A percentile compares a stretch with the other conserved stretches of the same genome.
phyloP scores from a whole-genome alignment of 2,888 invertebrate genomes.

The Hemithea aestivaria region DNA sequence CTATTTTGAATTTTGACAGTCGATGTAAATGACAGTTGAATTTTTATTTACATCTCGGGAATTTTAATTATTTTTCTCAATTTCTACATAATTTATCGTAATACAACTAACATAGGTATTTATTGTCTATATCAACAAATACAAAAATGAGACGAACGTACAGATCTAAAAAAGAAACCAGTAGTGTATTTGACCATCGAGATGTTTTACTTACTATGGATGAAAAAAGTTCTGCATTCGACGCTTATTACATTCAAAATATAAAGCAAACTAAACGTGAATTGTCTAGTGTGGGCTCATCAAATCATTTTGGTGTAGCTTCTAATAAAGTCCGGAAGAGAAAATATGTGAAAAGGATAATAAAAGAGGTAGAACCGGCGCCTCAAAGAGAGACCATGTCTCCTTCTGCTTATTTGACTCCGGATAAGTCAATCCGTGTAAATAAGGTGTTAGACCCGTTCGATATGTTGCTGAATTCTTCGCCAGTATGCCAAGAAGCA shows the following conservation, averaged over 20 bases:
- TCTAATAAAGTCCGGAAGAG: constrained; percentile 60
- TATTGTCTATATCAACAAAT: background rate
- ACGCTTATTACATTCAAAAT: constrained; percentile 69
- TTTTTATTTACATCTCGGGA: too few relatives aligned
- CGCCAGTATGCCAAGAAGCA: constrained; percentile 27
- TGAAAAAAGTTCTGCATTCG: constrained; percentile 57
- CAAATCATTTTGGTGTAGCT: constrained; percentile 39
- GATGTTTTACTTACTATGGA: constrained; percentile 54
- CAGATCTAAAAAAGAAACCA: constrained; percentile 57
- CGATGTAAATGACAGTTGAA: constrained; percentile 3
- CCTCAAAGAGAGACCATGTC: constrained; percentile 34
- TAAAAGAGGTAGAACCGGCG: constrained; percentile 47
- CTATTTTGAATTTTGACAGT: constrained; percentile 1
- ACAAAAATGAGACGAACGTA: constrained; percentile 58
- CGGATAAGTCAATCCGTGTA: constrained; percentile 65
- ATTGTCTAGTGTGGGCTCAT: constrained; percentile 48
- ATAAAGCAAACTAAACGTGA: constrained; percentile 69
- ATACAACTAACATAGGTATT: too few relatives aligned
- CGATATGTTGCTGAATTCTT: constrained; percentile 58
- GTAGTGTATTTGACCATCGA: constrained; percentile 48
- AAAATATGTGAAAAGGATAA: constrained; percentile 61
- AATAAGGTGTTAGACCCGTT: constrained; percentile 63
- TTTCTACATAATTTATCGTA: too few relatives aligned
- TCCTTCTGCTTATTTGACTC: constrained; percentile 54
- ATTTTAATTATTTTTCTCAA: too few relatives aligned